These are phyloP conservation scores for Cataglyphis altisquamis DNA, from an alignment of 2,888 invertebrate species.

Conservation along the genomic window DNA sequence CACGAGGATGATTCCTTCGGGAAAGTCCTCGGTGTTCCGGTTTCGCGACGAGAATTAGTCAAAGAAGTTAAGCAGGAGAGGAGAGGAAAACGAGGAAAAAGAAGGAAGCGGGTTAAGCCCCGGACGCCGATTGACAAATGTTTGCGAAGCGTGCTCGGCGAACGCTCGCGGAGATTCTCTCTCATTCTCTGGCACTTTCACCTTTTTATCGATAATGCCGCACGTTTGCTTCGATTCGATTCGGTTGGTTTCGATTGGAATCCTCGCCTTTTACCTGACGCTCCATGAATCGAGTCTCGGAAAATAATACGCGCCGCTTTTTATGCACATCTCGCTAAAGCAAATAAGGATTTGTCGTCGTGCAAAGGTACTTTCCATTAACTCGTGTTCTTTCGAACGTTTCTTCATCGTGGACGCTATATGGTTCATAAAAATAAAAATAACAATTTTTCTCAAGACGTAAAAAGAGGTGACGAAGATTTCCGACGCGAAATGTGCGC, in stretches of 20 bases:
- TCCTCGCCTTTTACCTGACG: slow-evolving; percentile 42
- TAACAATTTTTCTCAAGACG: background rate
- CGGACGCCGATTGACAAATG: slow-evolving; percentile 67
- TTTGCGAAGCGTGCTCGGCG: slow-evolving; percentile 76
- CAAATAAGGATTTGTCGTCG: background rate
- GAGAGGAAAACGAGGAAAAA: background rate
- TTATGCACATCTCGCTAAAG: background rate
- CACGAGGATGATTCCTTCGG: slow-evolving; percentile 30
- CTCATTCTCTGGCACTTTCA: slow-evolving; percentile 61
- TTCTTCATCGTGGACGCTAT: background rate
- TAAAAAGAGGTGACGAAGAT: background rate
- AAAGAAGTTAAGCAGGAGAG: slow-evolving; percentile 10
- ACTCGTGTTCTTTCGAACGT: background rate
- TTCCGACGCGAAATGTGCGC: background rate
- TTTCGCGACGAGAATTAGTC: slow-evolving; percentile 25
- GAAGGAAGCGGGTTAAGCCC: slow-evolving; percentile 55
- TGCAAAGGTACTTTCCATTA: background rate
- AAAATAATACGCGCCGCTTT: background rate
- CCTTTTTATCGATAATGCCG: slow-evolving; percentile 60
- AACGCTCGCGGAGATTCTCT: slow-evolving; percentile 65
- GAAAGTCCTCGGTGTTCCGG: slow-evolving; percentile 31
- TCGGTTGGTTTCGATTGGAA: slow-evolving; percentile 35
- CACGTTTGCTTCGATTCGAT: slow-evolving; percentile 5
- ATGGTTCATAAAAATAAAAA: background rate
- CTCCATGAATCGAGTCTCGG: slow-evolving; percentile 27